Evolutionary conservation across 2,888 invertebrate species (phyloP).

Genomic region (Arenicola marina): DNA sequence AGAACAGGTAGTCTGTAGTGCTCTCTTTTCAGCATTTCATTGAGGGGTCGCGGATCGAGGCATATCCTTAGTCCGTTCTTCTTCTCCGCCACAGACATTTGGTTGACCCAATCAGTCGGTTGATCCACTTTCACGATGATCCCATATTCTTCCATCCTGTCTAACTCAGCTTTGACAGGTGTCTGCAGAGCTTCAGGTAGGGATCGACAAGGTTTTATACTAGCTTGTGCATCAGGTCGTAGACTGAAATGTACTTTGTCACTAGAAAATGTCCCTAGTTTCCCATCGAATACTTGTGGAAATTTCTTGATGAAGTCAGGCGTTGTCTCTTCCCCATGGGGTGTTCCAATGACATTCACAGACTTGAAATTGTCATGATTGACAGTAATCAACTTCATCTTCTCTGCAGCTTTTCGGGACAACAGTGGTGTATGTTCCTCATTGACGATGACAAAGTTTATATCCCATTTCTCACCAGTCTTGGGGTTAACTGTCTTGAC

Average conservation of each 20-base stretch:
- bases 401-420: neutral
- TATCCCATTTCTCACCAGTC: neutral
- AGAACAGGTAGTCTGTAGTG: slow-evolving; percentile 8
- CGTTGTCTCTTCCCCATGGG: too few relatives aligned
- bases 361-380: slow-evolving; percentile 12
- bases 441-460: slow-evolving; percentile 2
- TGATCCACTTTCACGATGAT: slow-evolving; percentile 9
- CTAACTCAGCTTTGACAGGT: slow-evolving; percentile 3
- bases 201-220: slow-evolving; percentile 3
- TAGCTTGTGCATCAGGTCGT: neutral
- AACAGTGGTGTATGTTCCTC: slow-evolving; percentile 2
- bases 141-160: neutral
- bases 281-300: slow-evolving; percentile 7
- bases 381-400: slow-evolving; percentile 16
- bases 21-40: slow-evolving; percentile 13
- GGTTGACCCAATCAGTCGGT: too few relatives aligned
- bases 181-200: slow-evolving; percentile 6
- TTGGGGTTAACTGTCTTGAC: neutral
- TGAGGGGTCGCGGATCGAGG: slow-evolving; percentile 14
- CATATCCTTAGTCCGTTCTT: slow-evolving; percentile 14
- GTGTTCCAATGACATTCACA: neutral
- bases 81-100: slow-evolving; percentile 14
- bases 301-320: neutral
- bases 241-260: slow-evolving; percentile 5
- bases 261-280: slow-evolving; percentile 10